A percentile compares a stretch with the other conserved stretches of the same genome.
phyloP scores from a whole-genome alignment of 2,797 vertebrate species.

The Anguilla marmorata region DNA sequence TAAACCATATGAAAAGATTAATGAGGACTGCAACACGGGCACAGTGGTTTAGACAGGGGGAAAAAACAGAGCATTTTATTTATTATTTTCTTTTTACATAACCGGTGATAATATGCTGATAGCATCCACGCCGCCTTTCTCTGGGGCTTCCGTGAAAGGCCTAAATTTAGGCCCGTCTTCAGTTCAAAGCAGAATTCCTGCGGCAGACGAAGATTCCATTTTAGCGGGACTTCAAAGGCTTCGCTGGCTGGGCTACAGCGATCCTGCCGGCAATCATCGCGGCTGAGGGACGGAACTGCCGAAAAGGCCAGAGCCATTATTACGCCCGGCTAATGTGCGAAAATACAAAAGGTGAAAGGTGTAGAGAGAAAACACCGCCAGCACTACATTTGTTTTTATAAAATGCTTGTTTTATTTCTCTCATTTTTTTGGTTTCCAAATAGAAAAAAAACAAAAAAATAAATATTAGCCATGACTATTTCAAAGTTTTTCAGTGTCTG shows the following conservation, averaged over 20 bases:
- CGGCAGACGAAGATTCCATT: not conserved
- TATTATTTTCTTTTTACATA: not conserved
- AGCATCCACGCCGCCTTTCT: not conserved
- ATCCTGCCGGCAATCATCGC: not conserved
- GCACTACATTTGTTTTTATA: not conserved
- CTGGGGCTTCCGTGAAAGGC: not conserved
- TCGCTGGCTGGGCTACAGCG: not conserved
- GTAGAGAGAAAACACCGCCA: not conserved
- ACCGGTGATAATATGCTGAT: not conserved
- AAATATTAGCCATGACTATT: not conserved
- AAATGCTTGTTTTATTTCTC: not conserved
- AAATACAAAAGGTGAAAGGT: not conserved
- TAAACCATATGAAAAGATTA: not conserved
- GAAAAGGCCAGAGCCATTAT: not conserved
- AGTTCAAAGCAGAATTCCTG: not conserved
- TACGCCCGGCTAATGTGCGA: not conserved
- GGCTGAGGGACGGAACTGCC: not conserved
- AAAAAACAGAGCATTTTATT: not conserved
- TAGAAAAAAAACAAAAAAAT: not conserved
- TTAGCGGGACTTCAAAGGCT: not conserved
- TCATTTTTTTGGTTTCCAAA: not conserved
- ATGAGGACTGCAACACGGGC: not conserved
- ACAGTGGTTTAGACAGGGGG: not conserved
- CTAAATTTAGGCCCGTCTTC: not conserved
- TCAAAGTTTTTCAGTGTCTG: constrained; percentile 1